Evolutionary conservation across 37 sponge, comb jelly and placozoan genomes (phyloP), one percentile per base, ranked within the genome.

Genomic region (Agelas oroides): DNA sequence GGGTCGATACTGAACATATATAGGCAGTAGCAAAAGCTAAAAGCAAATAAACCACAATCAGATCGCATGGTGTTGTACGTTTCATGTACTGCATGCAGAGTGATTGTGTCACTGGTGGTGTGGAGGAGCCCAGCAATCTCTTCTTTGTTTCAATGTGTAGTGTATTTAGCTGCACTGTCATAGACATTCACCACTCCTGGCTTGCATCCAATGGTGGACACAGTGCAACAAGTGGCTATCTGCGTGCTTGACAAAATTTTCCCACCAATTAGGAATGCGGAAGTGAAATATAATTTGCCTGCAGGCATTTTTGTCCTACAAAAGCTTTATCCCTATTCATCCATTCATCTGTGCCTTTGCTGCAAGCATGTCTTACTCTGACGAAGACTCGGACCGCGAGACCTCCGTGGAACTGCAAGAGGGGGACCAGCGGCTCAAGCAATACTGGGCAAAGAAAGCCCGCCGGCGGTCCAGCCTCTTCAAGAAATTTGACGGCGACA

Each of bases 401-500:
- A 27, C 53, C 3, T 19, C 63, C 63, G 63, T 28, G 63, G 59
- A 57, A 1, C 27, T 24, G 0, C 74, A 81, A 20, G 69, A 32
- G 21, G 57, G 69, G 21, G 83, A 88, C 82, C 35, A 62, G 17
- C 74, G 66, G 46, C 40, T 88, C 34, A 56, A 66, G 67, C 71
- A 88, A 14, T 37, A 64, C 8, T 88, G 88, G 88, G 46, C 70
- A 33, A 81, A 56, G 40, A 84, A 84, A 41, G 30, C 38, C 32
- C 79, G 90, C 5, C 60, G 90, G 35, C 64, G 75, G 35, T 90
- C 90, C 37, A 90, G 90, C 58, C 55, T 62, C 19, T 17, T 71
- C 28, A 90, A 90, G 67, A 34, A 34, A 0, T 24, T 78, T 25
- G 79, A 71, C 28, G 86, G 86, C 23, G 93, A 93, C 59, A 70